These are phyloP conservation scores for Podarcis raffonei DNA, from an alignment of 2,113 vertebrate species.

Conservation along the genomic window DNA sequence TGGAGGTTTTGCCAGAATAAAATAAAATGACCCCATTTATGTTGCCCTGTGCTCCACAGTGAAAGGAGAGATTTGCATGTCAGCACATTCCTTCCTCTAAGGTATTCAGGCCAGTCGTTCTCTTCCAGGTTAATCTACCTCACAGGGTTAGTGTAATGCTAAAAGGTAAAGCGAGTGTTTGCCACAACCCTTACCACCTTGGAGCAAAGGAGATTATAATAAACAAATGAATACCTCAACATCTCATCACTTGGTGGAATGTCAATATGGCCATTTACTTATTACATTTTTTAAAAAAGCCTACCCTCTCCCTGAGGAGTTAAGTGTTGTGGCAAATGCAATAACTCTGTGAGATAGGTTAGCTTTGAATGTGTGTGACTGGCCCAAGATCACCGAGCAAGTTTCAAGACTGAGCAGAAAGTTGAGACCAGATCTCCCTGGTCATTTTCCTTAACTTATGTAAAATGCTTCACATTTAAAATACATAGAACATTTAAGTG, in stretches of 20 bases:
- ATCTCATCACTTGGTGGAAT: neutral
- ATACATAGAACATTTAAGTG: neutral
- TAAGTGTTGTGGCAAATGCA: neutral
- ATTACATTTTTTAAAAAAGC: neutral
- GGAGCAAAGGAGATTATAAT: neutral
- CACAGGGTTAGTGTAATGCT: neutral
- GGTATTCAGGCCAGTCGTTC: too few species aligned
- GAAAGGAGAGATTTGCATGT: too few species aligned
- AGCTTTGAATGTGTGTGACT: neutral
- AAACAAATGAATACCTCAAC: too few species aligned
- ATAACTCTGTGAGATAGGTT: too few species aligned
- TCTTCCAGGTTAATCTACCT: neutral
- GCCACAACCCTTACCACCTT: too few species aligned
- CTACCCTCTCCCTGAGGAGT: neutral
- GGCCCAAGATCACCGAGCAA: neutral
- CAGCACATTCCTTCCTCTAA: too few species aligned
- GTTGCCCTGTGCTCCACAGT: neutral
- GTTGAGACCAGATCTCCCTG: neutral
- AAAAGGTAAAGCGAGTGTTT: too few species aligned
- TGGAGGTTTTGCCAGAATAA: neutral
- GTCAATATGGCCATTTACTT: neutral
- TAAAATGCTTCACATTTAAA: neutral
- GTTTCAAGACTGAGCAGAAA: neutral
- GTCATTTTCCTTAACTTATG: constrained; percentile 52
- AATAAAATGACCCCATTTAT: neutral